A percentile compares a stretch with the other conserved stretches of the same genome.
Conservation (phyloP, 2,888 invertebrate species). For the Hyalella azteca region DNA sequence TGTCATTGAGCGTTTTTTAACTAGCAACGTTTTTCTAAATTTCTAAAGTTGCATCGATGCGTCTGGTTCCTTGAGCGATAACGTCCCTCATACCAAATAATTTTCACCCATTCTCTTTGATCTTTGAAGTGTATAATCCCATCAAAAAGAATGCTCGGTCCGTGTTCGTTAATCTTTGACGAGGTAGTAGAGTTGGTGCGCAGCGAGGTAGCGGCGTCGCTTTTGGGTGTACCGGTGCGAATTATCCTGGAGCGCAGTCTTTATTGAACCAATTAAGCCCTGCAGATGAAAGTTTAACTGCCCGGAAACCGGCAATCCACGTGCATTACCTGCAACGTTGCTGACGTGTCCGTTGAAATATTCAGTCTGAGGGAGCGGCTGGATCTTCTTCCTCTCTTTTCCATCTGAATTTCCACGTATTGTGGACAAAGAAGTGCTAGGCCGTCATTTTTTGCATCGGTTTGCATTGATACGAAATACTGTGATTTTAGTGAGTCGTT, state of each 20-base stretch:
- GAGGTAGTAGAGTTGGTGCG: background rate
- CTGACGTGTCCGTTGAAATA: background rate
- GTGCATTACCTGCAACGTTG: background rate
- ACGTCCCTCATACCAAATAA: no score
- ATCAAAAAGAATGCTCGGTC: background rate
- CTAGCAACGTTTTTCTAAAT: background rate
- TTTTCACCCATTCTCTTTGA: background rate
- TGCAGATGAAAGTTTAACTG: slow-evolving; percentile 24
- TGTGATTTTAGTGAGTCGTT: no score
- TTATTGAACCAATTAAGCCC: slow-evolving; percentile 32
- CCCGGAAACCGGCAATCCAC: background rate
- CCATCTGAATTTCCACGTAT: no score
- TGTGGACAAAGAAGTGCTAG: no score
- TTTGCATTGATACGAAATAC: no score
- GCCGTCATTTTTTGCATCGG: no score
- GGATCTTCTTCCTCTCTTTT: no score
- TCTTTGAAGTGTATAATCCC: background rate
- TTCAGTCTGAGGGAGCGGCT: no score
- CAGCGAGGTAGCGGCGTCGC: background rate
- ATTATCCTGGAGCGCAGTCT: background rate
- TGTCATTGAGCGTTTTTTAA: background rate
- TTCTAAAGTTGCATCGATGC: background rate
- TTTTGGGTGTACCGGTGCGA: background rate
- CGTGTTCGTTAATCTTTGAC: background rate
- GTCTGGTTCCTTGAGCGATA: background rate